Percentiles rank a stretch among this genome's conserved stretches.
Conservation (phyloP, 2,888 invertebrate genomes). For the Ormyrus thymus region DNA sequence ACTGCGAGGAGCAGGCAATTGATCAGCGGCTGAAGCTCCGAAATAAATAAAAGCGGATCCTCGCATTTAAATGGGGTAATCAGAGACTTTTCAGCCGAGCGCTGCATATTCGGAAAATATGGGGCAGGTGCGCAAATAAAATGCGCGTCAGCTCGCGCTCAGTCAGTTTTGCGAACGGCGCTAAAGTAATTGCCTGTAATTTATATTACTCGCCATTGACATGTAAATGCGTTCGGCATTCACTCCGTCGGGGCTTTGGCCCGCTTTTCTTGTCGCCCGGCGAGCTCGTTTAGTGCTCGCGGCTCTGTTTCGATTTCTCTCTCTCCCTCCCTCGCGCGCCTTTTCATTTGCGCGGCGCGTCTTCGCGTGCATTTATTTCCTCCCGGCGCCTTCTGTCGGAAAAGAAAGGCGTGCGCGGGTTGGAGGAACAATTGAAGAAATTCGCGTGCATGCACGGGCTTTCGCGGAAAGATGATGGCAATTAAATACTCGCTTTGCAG, state of each 20-base stretch:
- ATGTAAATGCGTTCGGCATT: conserved; percentile 68
- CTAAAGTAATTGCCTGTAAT: conserved; percentile 73
- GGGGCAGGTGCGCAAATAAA: conserved; percentile 8
- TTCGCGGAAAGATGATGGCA: too few relatives aligned
- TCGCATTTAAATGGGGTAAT: too few relatives aligned
- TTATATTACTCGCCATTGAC: conserved; percentile 74
- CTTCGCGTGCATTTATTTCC: conserved; percentile 46
- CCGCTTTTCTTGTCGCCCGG: neutral
- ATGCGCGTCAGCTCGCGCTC: neutral
- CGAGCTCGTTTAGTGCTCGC: conserved; percentile 52
- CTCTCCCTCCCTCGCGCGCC: neutral
- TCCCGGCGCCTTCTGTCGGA: neutral
- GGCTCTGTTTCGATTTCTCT: conserved; percentile 5
- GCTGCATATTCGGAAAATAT: neutral
- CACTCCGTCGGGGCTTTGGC: too few relatives aligned
- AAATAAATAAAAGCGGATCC: too few relatives aligned
- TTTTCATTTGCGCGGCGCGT: conserved; percentile 24
- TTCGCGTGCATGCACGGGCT: neutral
- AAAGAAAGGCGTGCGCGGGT: neutral
- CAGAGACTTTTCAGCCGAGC: too few relatives aligned
- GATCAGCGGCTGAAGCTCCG: neutral
- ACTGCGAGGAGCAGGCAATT: too few relatives aligned
- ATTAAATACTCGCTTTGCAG: neutral
- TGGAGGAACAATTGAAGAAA: neutral
- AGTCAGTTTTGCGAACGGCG: conserved; percentile 59